Evolutionary conservation across 2,797 vertebrate species (phyloP), one percentile per base, ranked within the genome.

Genomic region (Lutjanus campechanus): DNA sequence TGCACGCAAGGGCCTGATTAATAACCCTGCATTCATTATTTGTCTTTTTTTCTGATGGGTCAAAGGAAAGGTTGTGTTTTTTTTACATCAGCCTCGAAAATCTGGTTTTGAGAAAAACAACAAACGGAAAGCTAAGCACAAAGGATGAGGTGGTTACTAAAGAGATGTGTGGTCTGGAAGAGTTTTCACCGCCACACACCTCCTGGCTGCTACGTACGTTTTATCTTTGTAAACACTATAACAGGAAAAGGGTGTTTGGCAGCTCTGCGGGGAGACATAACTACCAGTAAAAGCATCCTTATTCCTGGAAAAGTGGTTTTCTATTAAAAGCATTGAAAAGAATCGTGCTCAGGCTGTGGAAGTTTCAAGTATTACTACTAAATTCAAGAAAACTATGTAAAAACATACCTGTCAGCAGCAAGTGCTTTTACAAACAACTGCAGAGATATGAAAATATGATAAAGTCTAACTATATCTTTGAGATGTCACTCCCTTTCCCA

Each of bases 171-270:
- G 55, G 78, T 73, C 55, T 87, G 84, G 77, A 73, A 54, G 74
- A 82, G 70, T 47, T 85, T 78, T 62, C 55, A 71, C 53, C 66
- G 60, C 53, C 40, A 2, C 54, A 63, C 77, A 81, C 71, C 68
- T 81, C 65, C 63, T 70, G 68, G 81, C 73, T 49, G 63, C 82
- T 60, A 8, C 2, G 12, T 20, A 13, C 25, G 25, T 67, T 88
- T 88, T 60, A 68, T 84, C 84, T 86, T 49, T 83, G 84, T 77
- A 77, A 82, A 86, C 82, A 82, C 44, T 68, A 47, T 8, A 63
- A 86, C 56, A 77, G 77, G 64, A 85, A 80, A 36, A 79, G 20
- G 69, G 43, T 77, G 70, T 77, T 83, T 8, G 9, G 62, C 22
- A 3, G 84, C 56, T 46, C 69, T 56, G 51, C 25, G 29, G 60